Evolutionary conservation across 2,888 invertebrate species (phyloP).

Genomic region (Drosophila affinis): DNA sequence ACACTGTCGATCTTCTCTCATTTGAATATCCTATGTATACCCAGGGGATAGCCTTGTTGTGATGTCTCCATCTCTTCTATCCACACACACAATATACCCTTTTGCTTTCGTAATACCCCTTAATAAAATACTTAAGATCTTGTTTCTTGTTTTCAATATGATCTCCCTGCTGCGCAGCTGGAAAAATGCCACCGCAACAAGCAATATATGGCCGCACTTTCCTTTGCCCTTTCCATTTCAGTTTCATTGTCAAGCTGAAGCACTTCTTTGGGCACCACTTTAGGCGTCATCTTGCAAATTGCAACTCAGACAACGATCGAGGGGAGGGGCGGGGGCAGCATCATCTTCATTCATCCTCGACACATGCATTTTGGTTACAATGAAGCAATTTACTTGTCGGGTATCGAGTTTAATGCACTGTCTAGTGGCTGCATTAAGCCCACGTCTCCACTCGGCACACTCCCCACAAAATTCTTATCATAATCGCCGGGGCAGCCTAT

Average conservation of each 20-base stretch:
- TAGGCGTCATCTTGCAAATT: constrained; percentile 60
- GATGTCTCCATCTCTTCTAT: no score
- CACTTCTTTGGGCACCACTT: constrained; percentile 39
- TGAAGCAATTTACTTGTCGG: constrained; percentile 58
- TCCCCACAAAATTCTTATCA: constrained; percentile 43
- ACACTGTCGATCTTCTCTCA: background rate
- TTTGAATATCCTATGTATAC: no score
- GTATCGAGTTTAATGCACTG: constrained; percentile 36
- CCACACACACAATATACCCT: background rate
- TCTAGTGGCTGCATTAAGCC: constrained; percentile 49
- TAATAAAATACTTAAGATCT: constrained; percentile 58
- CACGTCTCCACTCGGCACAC: background rate
- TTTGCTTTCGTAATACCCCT: background rate
- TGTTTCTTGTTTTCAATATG: constrained; percentile 57
- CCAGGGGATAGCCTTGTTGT: no score
- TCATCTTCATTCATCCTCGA: constrained; percentile 33
- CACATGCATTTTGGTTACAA: constrained; percentile 54
- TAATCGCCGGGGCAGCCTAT: constrained; percentile 16
- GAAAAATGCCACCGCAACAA: constrained; percentile 15
- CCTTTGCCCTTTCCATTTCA: constrained; percentile 41
- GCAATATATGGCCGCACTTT: constrained; percentile 49
- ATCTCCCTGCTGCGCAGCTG: constrained; percentile 22
- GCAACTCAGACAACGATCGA: constrained; percentile 54
- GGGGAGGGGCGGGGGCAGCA: constrained; percentile 27
- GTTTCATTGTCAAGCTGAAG: constrained; percentile 53